Evolutionary conservation across 2,797 vertebrate species (phyloP).

Genomic region (Scolopax rusticola): DNA sequence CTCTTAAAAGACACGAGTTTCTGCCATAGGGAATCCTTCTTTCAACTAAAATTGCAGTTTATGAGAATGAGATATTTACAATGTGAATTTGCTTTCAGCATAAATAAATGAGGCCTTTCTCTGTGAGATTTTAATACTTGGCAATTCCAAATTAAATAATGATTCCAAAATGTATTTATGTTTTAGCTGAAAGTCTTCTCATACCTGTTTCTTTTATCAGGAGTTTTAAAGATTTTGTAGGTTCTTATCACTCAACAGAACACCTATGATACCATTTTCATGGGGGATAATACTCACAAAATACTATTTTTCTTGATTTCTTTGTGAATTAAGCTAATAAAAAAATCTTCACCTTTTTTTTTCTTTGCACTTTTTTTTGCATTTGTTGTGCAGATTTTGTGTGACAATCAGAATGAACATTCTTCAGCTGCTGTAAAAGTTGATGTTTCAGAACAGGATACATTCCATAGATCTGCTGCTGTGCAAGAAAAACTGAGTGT

Average conservation of each 20-base stretch:
- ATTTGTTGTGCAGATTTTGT: constrained; percentile 77
- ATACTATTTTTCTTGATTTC: background rate
- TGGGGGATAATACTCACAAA: background rate
- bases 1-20: background rate
- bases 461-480: constrained; percentile 28
- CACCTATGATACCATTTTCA: background rate
- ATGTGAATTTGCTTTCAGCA: background rate
- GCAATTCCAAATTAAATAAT: background rate
- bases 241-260: background rate
- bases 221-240: background rate
- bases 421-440: constrained; percentile 68
- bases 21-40: background rate
- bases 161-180: background rate
- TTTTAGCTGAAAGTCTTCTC: background rate
- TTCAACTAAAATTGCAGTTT: background rate
- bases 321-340: background rate
- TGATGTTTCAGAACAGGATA: background rate
- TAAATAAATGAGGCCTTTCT: background rate
- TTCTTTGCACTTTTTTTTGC: background rate
- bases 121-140: background rate
- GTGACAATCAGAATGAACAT: constrained; percentile 71
- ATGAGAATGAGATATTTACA: background rate
- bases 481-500: constrained; percentile 54
- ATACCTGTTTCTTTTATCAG: background rate
- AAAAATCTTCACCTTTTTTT: background rate